Percentiles rank a stretch among this genome's conserved stretches.
Conservation (phyloP, 2,113 vertebrate genomes). For the Cryptotis parvus region DNA sequence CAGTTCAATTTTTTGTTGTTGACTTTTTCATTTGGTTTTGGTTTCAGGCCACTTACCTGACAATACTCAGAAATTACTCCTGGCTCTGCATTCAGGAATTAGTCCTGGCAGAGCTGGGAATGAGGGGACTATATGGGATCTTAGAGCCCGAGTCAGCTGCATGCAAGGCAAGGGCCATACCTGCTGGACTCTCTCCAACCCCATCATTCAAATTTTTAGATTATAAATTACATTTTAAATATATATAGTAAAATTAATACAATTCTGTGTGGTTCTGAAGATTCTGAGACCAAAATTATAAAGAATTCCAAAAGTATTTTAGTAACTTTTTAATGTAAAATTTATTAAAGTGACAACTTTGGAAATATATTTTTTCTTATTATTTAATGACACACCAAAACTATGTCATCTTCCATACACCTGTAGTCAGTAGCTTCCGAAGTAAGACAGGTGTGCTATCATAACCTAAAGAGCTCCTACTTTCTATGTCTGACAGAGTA, state of each 20-base stretch:
- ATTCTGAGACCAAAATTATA: background rate
- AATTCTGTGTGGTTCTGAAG: background rate
- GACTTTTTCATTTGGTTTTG: too few relatives aligned
- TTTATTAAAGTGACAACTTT: background rate
- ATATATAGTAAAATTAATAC: background rate
- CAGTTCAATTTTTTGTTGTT: background rate
- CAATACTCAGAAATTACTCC: too few relatives aligned
- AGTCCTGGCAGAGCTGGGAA: too few relatives aligned
- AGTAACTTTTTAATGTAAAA: background rate
- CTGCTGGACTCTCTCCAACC: too few relatives aligned
- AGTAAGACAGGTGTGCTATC: background rate
- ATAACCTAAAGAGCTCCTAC: background rate
- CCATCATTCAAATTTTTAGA: background rate
- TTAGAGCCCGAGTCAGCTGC: too few relatives aligned
- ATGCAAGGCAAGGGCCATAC: too few relatives aligned
- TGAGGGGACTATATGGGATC: too few relatives aligned
- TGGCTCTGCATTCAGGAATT: too few relatives aligned
- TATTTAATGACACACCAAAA: background rate
- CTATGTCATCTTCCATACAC: background rate
- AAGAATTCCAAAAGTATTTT: slow-evolving; percentile 5
- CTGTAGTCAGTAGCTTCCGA: background rate
- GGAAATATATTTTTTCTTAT: background rate
- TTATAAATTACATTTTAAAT: background rate
- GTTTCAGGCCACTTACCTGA: too few relatives aligned
- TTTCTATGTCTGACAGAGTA: background rate